phyloP scores from a whole-genome alignment of 2,113 vertebrate species.

The Setophaga petechia region DNA sequence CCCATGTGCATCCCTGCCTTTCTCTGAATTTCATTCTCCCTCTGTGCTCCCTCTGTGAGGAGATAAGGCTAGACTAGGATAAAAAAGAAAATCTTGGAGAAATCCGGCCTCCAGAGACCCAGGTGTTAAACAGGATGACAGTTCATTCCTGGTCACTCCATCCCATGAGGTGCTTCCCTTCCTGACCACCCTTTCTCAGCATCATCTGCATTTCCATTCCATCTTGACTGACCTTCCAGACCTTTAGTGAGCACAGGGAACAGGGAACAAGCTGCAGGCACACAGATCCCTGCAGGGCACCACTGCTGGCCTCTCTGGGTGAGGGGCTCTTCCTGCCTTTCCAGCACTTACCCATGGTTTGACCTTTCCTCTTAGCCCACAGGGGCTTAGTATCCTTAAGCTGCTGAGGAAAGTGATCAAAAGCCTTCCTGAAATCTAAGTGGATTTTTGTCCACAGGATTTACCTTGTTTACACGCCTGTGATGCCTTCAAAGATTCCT shows the following conservation, averaged over 20 bases:
- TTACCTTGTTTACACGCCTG: not conserved
- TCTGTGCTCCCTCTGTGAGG: too few species aligned
- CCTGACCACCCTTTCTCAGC: not conserved
- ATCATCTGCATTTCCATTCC: not conserved
- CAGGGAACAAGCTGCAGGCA: not conserved
- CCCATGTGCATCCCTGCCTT: not conserved
- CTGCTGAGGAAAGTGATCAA: not conserved
- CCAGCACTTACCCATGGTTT: not conserved
- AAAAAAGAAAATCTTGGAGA: too few species aligned
- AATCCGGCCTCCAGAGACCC: too few species aligned
- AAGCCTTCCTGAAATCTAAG: not conserved
- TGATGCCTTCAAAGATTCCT: not conserved
- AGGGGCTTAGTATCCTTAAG: not conserved
- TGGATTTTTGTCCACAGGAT: slow-evolving; percentile 9
- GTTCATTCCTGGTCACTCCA: not conserved
- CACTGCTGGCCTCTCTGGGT: not conserved
- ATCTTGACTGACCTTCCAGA: not conserved
- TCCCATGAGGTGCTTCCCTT: not conserved
- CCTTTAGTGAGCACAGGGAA: not conserved
- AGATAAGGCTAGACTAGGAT: too few species aligned
- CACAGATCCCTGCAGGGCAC: not conserved
- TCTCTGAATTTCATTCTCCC: not conserved
- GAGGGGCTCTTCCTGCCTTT: not conserved
- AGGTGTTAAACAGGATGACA: too few species aligned
- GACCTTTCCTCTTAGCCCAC: not conserved